These are phyloP conservation scores for Manduca sexta DNA, from an alignment of 1,140 invertebrate genomes.

Conservation along the genomic window DNA sequence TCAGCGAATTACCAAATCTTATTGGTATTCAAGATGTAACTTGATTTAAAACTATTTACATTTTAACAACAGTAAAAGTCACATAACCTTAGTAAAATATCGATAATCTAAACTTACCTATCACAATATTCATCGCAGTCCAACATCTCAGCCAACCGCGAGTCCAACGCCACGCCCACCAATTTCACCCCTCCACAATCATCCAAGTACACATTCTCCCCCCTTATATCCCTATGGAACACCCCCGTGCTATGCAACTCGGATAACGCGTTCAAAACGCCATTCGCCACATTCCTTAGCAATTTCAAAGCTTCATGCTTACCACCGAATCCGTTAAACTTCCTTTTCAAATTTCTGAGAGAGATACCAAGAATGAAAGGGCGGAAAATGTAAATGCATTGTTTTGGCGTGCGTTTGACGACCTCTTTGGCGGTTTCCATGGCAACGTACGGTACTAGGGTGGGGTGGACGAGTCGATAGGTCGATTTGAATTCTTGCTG, in stretches of 20 bases:
- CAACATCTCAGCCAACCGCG: conserved; percentile 38
- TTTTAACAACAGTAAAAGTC: too few relatives aligned
- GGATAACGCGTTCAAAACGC: conserved; percentile 78
- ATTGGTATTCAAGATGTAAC: too few relatives aligned
- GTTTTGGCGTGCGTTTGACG: conserved; percentile 64
- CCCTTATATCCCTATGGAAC: conserved; percentile 48
- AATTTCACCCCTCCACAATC: conserved; percentile 45
- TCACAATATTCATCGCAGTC: conserved; percentile 47
- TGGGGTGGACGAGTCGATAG: conserved; percentile 77
- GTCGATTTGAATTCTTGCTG: conserved; percentile 83
- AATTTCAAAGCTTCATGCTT: conserved; percentile 75
- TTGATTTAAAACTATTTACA: too few relatives aligned
- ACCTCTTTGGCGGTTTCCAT: conserved; percentile 75
- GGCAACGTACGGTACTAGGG: conserved; percentile 81
- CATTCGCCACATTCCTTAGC: conserved; percentile 76
- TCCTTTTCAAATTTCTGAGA: conserved; percentile 37
- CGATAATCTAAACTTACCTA: conserved; percentile 33
- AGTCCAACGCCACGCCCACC: conserved; percentile 47
- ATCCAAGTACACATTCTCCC: conserved; percentile 54
- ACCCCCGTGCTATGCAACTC: conserved; percentile 48
- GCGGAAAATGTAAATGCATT: conserved; percentile 74
- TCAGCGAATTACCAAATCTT: too few relatives aligned
- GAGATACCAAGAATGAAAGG: conserved; percentile 75
- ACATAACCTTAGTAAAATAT: too few relatives aligned
- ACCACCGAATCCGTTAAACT: conserved; percentile 36